A percentile compares a stretch with the other conserved stretches of the same genome.
These are phyloP conservation scores for Diarsia dahlii DNA, from an alignment of 2,888 invertebrate species.

Conservation along the genomic window DNA sequence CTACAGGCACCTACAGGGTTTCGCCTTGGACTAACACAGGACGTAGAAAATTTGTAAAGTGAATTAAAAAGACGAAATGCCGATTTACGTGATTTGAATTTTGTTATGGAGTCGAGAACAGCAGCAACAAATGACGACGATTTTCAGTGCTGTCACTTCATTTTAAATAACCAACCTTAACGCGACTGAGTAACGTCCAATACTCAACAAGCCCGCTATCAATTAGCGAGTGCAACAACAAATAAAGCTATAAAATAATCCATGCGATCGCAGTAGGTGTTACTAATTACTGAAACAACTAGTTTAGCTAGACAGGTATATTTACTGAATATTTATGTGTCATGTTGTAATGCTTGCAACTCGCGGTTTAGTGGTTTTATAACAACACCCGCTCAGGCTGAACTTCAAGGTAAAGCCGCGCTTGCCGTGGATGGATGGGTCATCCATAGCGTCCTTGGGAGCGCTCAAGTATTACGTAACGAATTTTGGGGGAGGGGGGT, in stretches of 20 bases:
- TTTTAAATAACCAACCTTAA: slow-evolving; percentile 5
- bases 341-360: background rate
- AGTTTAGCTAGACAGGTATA: background rate
- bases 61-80: too few species aligned
- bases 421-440: background rate
- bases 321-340: background rate
- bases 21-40: too few species aligned
- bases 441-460: too few species aligned
- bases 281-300: slow-evolving; percentile 14
- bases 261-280: background rate
- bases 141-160: too few species aligned
- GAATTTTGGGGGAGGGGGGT: too few species aligned
- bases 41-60: too few species aligned
- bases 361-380: background rate
- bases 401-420: background rate
- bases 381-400: background rate
- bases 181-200: background rate
- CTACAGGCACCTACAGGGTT: too few species aligned
- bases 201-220: background rate
- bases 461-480: too few species aligned
- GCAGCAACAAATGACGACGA: too few species aligned
- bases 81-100: too few species aligned
- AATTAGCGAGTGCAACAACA: slow-evolving; percentile 12
- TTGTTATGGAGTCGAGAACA: too few species aligned
- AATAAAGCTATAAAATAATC: slow-evolving; percentile 29